Evolutionary conservation across 2,113 vertebrate species (phyloP), one percentile per base, ranked within the genome.

Genomic region (Helogale parvula): DNA sequence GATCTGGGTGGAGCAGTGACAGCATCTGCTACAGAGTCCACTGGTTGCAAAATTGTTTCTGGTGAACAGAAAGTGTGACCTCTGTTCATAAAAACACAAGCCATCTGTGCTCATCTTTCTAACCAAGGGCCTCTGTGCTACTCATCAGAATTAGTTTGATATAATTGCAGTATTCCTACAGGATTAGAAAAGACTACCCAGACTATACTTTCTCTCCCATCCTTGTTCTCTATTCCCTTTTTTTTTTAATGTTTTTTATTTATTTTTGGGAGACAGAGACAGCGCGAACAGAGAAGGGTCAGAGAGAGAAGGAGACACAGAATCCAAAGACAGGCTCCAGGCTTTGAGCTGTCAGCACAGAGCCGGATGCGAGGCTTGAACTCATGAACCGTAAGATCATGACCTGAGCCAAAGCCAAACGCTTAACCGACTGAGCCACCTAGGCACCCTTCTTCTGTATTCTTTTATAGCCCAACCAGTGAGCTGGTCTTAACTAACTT

Each of bases 1-100:
- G 38, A 13, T 29, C 5, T 1, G 0, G 1, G 0, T 33, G 9
- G n/a, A 27, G 9, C 38, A 41, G 21, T 2, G 7, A 16, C 11
- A 52, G 17, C 17, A 38, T 63, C n/a, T 83, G 19, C 79, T 25
- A 0, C 4, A n/a, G 21, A 66, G n/a, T 3, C 12, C 29, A 1
- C 3, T 12, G 29, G 16, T 45, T 77, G n/a, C 45, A 50, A 41
- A 41, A 17, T 29, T 69, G 8, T 41, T 35, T 38, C n/a, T 3
- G 27, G 17, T 5, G 63, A 47, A 47, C 45, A 29, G 5, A 6
- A 41, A 8, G 11, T 16, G 23, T 15, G 35, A 74, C 80, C 77
- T 76, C 14, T 71, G 17, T 15, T 35, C 82, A 93, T 41, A 93
- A 81, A 74, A 80, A 27, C 60, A 27, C 4, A 21, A 8, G 52